phyloP scores from a whole-genome alignment of 2,113 vertebrate species.

The Leiothrix lutea region DNA sequence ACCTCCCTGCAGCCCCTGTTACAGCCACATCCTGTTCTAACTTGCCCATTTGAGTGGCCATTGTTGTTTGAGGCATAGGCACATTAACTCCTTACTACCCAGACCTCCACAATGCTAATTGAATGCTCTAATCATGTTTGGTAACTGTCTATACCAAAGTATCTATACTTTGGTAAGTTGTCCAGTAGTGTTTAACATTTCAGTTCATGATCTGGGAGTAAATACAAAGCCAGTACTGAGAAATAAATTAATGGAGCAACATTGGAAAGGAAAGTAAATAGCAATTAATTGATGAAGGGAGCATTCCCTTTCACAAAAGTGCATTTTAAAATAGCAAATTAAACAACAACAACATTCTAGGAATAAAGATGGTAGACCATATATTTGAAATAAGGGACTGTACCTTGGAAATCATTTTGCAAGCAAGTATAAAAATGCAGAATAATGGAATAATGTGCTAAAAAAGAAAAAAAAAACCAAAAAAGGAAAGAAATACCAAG shows the following conservation, averaged over 20 bases:
- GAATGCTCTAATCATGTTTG: not conserved
- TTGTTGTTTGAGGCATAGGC: not conserved
- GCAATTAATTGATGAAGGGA: not conserved
- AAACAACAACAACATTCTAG: not conserved
- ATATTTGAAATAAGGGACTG: not conserved
- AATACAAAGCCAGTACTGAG: not conserved
- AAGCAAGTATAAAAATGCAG: not conserved
- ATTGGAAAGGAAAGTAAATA: not conserved
- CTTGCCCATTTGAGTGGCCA: not conserved
- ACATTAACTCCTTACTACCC: not conserved
- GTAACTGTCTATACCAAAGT: not conserved
- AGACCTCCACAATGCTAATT: not conserved
- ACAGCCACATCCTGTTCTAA: not conserved
- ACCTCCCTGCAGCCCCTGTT: accelerated
- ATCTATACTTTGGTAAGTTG: too few species aligned
- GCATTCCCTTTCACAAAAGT: not conserved
- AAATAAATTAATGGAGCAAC: not conserved
- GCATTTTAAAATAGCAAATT: not conserved
- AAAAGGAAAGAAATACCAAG: not conserved
- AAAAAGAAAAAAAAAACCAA: not conserved
- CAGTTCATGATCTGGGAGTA: not conserved
- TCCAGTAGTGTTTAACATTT: not conserved
- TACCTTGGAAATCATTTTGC: not conserved
- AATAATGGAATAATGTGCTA: not conserved
- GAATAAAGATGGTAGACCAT: not conserved